These are phyloP conservation scores for Hyles lineata DNA, from an alignment of 2,888 invertebrate species.

Conservation along the genomic window DNA sequence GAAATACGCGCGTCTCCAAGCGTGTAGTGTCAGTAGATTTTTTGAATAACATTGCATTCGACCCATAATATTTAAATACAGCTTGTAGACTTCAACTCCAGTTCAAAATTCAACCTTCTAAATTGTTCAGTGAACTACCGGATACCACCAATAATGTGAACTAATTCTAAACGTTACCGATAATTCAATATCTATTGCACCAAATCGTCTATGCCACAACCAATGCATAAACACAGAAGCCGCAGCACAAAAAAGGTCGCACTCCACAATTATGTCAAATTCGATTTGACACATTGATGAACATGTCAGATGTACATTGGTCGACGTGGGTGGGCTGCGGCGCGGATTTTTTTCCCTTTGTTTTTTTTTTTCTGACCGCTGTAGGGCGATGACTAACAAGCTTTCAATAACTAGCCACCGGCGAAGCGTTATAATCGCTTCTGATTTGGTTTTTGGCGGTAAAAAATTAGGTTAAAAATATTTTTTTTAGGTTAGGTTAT, in stretches of 20 bases:
- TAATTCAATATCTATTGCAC: slow-evolving; percentile 14
- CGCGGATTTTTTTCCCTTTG: slow-evolving; percentile 54
- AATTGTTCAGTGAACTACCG: no score
- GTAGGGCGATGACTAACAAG: slow-evolving; percentile 76
- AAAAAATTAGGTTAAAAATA: slow-evolving; percentile 29
- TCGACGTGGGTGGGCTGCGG: slow-evolving; percentile 79
- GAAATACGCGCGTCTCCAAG: no score
- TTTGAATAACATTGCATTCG: no score
- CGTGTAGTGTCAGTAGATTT: no score
- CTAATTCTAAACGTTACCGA: neutral
- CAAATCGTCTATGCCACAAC: slow-evolving; percentile 23
- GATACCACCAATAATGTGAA: no score
- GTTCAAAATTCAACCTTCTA: no score
- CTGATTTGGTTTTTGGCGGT: slow-evolving; percentile 56
- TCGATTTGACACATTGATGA: slow-evolving; percentile 83
- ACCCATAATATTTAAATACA: no score
- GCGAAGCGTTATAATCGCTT: slow-evolving; percentile 70
- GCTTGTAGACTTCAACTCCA: no score
- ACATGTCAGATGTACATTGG: slow-evolving; percentile 77
- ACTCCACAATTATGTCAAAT: slow-evolving; percentile 77
- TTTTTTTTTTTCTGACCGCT: slow-evolving; percentile 64
- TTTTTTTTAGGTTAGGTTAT: neutral
- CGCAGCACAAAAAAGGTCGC: slow-evolving; percentile 40
- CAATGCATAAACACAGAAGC: slow-evolving; percentile 50
- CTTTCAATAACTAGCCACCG: slow-evolving; percentile 79